Conservation (phyloP, 2,797 vertebrate species). For the Leptatherina wallacei region DNA sequence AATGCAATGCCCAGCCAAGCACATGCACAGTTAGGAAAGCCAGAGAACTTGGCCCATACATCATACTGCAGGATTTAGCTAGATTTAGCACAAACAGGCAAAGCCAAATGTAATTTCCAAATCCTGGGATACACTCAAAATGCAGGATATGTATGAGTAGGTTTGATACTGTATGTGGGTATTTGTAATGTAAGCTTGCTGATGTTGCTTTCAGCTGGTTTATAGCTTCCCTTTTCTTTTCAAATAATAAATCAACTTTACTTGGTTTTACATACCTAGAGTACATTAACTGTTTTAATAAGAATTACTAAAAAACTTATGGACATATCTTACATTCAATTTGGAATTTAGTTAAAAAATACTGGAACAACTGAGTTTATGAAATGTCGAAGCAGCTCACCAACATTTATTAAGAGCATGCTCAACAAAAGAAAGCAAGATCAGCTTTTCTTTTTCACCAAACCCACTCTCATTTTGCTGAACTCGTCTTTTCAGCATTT, state of each 20-base stretch:
- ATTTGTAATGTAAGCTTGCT: background rate
- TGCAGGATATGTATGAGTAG: background rate
- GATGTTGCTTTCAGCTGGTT: conserved; percentile 4
- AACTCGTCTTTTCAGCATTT: conserved; percentile 50
- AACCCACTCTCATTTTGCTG: conserved; percentile 60
- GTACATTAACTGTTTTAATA: conserved; percentile 1
- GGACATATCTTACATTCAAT: conserved; percentile 13
- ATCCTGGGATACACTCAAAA: conserved; percentile 29
- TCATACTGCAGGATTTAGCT: conserved; percentile 51
- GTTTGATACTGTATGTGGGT: background rate
- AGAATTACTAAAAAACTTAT: background rate
- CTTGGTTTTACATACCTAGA: conserved; percentile 6
- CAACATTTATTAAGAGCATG: conserved; percentile 68
- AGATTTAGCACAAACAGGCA: conserved; percentile 42
- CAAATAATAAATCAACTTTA: conserved; percentile 9
- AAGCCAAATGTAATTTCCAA: conserved; percentile 35
- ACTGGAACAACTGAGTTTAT: conserved; percentile 7
- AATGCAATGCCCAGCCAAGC: conserved; percentile 64
- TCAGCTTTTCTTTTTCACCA: conserved; percentile 65
- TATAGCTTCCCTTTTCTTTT: background rate
- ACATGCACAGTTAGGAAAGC: conserved; percentile 39
- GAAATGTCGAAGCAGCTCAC: conserved; percentile 38
- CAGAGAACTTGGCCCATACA: conserved; percentile 54
- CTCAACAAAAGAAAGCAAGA: conserved; percentile 67
- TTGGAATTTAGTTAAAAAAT: conserved; percentile 25